Evolutionary conservation across 2,113 vertebrate genomes (phyloP), one percentile per base, ranked within the genome.

Genomic region (Anas platyrhynchos): DNA sequence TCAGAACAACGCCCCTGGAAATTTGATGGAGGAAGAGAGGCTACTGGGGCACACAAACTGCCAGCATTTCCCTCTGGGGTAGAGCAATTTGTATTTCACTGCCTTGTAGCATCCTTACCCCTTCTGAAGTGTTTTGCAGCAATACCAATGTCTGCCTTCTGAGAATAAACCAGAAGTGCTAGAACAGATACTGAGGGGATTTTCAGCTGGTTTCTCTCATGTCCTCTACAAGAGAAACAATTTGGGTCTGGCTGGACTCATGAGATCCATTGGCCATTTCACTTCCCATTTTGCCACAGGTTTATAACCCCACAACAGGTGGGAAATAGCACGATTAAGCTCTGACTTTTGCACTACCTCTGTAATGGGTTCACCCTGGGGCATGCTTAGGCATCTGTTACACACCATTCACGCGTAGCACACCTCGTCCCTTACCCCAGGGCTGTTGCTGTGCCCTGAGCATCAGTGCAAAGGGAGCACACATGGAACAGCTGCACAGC

Each of bases 341-440:
- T 56, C 75, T 5, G 26, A 55, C 38, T 86, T 80, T 9, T 43
- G 84, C 71, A 59, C 62, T 78, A 34, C 18, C 65, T 78, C 52
- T 50, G 56, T 72, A 78, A 88, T 23, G 29, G 6, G 20, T 16
- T 89, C 76, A 69, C 79, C 44, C 92, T 38, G 32, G 72, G 36
- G 73, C 3, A 18, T 43, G 29, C 73, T 90, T 22, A 17, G 43
- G 75, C 85, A 75, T 71, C 87, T 93, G 93, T 29, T 43, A 11
- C 27, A 38, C 13, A 7, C 46, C 4, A 0, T 8, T 38, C 1
- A 41, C 7, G 16, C 8, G 1, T 31, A 63, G 76, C 61, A 65
- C 56, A 9, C 4, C 69, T 34, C 6, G 0, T 10, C 52, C 65
- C 73, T 46, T 26, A 17, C 4, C 14, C 66, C 69, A 2, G 27